Base-by-base conservation (phyloP, 2,113 vertebrate genomes). In the Solea solea region DNA sequence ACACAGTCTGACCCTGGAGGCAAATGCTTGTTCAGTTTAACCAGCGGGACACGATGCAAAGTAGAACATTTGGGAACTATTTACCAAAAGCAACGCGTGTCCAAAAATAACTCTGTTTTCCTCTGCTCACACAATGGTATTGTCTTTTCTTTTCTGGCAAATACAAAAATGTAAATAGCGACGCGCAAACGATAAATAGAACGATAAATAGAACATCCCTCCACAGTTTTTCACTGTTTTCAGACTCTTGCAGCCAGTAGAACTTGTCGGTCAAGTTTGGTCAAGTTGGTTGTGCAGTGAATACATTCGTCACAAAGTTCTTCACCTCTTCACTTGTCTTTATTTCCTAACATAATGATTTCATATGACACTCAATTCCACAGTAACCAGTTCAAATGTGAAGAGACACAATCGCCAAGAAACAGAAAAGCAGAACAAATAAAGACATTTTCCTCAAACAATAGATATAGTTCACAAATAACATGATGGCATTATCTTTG, bases 311-410 rank as follows among this genome's bases (percentile, higher is more conserved):
- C 55, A 21, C 21, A 64, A 54, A 27, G 10, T 9, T 50, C 39
- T 13, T 74, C 42, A 76, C 57, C 21, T 50, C 45, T 57, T 42
- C 44, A 53, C 52, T 71, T 53, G 44, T 69, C 68, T 92, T 91
- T 89, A 34, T 34, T 34, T 34, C 3, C 34, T 34, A 34, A 34
- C 34, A 34, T 21, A 21, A 21, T 21, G 21, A 21, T 21, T 21
- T 21, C 21, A 21, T 21, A 21, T 34, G 34, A 34, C 34, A 34
- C 34, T 34, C 5, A 34, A 34, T 4, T 6, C 34, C 3, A 34
- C 34, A 34, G 34, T 34, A 34, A 34, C 34, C 3, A 34, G 3
- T 34, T 34, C 8, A 45, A 45, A 45, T 13, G 12, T 45, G 1
- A 14, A 4, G 11, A 14, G 14, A 48, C 14, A 13, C 1, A 48